phyloP scores from a whole-genome alignment of 2,888 invertebrate genomes.

The Caenorhabditis doughertyi region DNA sequence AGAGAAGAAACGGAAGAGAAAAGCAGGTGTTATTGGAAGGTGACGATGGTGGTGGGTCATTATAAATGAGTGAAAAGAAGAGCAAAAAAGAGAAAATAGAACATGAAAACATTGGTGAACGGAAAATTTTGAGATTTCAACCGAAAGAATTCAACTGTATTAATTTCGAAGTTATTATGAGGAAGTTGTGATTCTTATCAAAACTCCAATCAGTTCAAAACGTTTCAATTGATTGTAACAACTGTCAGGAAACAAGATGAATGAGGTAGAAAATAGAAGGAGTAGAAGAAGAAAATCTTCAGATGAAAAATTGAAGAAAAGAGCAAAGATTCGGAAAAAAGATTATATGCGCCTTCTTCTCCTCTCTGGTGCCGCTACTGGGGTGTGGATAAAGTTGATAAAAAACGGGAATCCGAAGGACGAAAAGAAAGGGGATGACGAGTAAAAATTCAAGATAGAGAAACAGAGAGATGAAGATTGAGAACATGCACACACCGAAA shows the following conservation, averaged over 20 bases:
- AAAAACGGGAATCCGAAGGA: conserved; percentile 19
- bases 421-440: conserved; percentile 6
- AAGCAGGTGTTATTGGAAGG: conserved; percentile 34
- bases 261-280: conserved; percentile 28
- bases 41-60: conserved; percentile 24
- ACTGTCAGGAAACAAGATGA: conserved; percentile 37
- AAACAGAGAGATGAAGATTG: conserved; percentile 35
- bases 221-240: conserved; percentile 22
- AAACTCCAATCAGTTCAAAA: conserved; percentile 21
- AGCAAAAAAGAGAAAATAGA: conserved; percentile 1
- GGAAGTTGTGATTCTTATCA: conserved; percentile 13
- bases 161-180: too few species aligned
- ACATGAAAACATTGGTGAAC: neutral
- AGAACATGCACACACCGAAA: conserved; percentile 38
- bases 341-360: conserved; percentile 33
- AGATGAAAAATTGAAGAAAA: conserved; percentile 37
- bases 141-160: too few species aligned
- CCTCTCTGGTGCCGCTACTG: conserved; percentile 1
- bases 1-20: conserved; percentile 5
- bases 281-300: conserved; percentile 12
- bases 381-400: conserved; percentile 57
- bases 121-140: neutral
- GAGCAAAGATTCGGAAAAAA: conserved; percentile 51
- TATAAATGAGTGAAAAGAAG: conserved; percentile 26
- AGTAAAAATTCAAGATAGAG: conserved; percentile 12